Conservation (phyloP, 1,140 invertebrate species). For the Zaprionus capensis region DNA sequence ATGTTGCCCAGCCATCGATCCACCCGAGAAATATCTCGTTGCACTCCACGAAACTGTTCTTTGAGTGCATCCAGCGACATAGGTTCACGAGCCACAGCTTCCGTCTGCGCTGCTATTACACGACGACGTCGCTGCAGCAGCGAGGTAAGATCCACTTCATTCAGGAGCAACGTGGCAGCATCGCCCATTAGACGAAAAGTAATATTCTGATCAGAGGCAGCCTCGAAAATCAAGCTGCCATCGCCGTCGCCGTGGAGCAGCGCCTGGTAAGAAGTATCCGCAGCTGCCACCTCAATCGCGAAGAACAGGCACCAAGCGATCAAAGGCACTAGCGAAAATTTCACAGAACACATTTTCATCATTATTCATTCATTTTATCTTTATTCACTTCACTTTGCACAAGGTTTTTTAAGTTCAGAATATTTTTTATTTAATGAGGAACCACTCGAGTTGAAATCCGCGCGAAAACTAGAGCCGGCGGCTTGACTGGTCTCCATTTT, state of each 20-base stretch:
- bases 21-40: conserved; percentile 39
- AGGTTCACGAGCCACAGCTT: conserved; percentile 28
- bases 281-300: not conserved
- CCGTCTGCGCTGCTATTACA: not conserved
- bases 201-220: conserved; percentile 62
- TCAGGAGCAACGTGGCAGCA: conserved; percentile 56
- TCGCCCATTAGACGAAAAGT: conserved; percentile 67
- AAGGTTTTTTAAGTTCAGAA: not conserved
- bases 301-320: not conserved
- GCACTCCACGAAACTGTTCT: conserved; percentile 49
- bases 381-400: not conserved
- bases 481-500: not conserved
- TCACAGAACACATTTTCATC: conserved; percentile 11
- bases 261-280: not conserved
- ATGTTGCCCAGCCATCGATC: conserved; percentile 29
- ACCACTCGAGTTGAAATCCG: not conserved
- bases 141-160: conserved; percentile 58
- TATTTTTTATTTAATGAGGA: not conserved
- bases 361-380: not conserved
- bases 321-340: not conserved
- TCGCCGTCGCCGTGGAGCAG: conserved; percentile 24
- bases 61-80: conserved; percentile 43
- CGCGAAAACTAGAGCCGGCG: not conserved
- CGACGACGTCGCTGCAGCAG: conserved; percentile 38
- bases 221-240: conserved; percentile 52